Conservation (phyloP, 2,888 invertebrate species). For the Andrena hattorfiana region DNA sequence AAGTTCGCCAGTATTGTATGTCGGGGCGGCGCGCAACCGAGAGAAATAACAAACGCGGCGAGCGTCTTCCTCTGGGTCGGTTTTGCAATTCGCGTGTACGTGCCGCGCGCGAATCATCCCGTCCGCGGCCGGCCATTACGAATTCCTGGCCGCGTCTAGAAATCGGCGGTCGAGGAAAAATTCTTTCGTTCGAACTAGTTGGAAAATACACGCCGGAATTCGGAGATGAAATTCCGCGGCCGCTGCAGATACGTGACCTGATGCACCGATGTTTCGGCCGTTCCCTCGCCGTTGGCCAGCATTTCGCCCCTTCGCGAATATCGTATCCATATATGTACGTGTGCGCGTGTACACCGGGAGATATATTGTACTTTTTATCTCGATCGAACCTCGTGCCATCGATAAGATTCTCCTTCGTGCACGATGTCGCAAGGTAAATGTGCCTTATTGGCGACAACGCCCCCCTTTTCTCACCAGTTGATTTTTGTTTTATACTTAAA, state of each 20-base stretch:
- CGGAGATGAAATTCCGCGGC: constrained; percentile 70
- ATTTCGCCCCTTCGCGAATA: constrained; percentile 4
- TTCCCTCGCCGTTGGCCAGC: constrained; percentile 12
- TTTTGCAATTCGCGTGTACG: constrained; percentile 60
- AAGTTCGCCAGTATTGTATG: constrained; percentile 44
- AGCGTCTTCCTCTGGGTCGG: constrained; percentile 35
- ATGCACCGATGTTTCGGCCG: constrained; percentile 42
- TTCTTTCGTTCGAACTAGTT: constrained; percentile 68
- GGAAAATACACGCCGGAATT: constrained; percentile 69
- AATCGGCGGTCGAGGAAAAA: constrained; percentile 71
- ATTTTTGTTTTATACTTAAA: not conserved
- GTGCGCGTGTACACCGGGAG: not conserved
- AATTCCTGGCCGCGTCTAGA: constrained; percentile 64
- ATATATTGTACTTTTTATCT: constrained; percentile 7
- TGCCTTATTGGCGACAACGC: not conserved
- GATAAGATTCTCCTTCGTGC: constrained; percentile 29
- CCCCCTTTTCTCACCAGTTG: not conserved
- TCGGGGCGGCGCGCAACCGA: not conserved
- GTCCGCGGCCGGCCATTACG: constrained; percentile 62
- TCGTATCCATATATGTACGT: not conserved
- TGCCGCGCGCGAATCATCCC: constrained; percentile 60
- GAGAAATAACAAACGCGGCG: constrained; percentile 34
- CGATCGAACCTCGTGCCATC: not conserved
- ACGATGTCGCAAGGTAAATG: not conserved
- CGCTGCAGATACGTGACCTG: constrained; percentile 51